Evolutionary conservation across 1,140 invertebrate genomes (phyloP).

Genomic region (Physella acuta): DNA sequence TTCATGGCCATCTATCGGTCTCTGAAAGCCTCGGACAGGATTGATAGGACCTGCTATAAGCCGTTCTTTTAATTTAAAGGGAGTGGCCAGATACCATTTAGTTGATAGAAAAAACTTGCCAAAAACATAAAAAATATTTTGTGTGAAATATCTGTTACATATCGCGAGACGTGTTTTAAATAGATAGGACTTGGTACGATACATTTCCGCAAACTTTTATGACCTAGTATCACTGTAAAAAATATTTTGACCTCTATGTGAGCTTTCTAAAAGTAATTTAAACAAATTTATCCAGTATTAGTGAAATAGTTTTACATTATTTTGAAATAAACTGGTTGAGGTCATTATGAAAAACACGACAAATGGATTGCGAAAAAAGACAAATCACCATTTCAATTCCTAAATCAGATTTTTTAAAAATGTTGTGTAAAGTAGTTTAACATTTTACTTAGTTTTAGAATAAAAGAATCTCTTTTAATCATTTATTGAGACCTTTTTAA

Average conservation of each 20-base stretch:
- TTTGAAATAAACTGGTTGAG: too few species aligned
- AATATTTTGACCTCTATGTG: background rate
- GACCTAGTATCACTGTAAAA: background rate
- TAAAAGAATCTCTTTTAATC: too few species aligned
- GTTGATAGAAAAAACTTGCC: background rate
- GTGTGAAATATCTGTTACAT: background rate
- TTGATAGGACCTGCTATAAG: conserved; percentile 45
- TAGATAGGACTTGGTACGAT: background rate
- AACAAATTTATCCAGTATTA: too few species aligned
- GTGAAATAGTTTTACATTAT: too few species aligned
- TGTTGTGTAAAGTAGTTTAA: too few species aligned
- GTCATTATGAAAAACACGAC: too few species aligned
- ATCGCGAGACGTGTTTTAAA: background rate
- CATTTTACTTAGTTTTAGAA: too few species aligned
- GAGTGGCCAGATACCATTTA: background rate
- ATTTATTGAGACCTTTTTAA: background rate
- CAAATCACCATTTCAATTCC: too few species aligned
- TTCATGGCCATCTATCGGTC: conserved; percentile 49
- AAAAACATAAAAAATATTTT: background rate
- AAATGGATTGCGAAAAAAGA: too few species aligned
- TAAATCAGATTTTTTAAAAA: too few species aligned
- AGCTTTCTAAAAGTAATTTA: too few species aligned
- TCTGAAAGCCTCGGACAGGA: conserved; percentile 38
- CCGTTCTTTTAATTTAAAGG: conserved; percentile 40
- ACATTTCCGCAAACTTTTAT: background rate